These are phyloP conservation scores for Apamea monoglypha DNA, from an alignment of 2,888 invertebrate genomes.

Conservation along the genomic window DNA sequence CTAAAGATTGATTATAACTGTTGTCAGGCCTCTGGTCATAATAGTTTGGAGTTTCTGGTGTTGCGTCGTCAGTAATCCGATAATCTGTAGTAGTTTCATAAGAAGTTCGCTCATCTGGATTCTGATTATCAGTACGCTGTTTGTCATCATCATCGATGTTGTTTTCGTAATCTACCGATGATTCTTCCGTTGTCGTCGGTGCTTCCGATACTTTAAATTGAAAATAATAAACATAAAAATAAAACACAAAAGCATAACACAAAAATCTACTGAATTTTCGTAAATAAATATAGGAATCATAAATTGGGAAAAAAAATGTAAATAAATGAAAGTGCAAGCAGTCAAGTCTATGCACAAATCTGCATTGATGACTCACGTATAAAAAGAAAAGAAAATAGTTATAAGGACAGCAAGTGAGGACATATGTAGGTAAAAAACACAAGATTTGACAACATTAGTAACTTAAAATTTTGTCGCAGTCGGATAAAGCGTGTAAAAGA, in stretches of 20 bases:
- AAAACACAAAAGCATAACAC: conserved; percentile 28
- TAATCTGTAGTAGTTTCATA: conserved; percentile 16
- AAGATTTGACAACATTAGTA: neutral
- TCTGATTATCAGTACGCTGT: neutral
- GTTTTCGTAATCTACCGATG: neutral
- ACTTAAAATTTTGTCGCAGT: neutral
- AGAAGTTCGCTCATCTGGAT: conserved; percentile 12
- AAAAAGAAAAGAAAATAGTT: neutral
- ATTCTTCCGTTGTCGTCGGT: neutral
- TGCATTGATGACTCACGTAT: neutral
- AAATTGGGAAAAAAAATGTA: neutral
- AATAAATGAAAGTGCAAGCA: neutral
- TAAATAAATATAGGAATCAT: neutral
- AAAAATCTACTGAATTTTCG: neutral
- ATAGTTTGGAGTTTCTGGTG: neutral
- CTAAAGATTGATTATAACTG: neutral
- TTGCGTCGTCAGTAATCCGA: neutral
- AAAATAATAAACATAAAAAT: conserved; percentile 32
- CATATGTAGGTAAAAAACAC: neutral
- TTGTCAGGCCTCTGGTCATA: neutral
- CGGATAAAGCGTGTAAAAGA: neutral
- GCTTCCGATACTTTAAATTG: conserved; percentile 38
- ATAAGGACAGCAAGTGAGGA: neutral
- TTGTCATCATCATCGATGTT: neutral
- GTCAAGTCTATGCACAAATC: neutral